Evolutionary conservation across 1,140 invertebrate genomes (phyloP).

Genomic region (Drosophila nebulosa): DNA sequence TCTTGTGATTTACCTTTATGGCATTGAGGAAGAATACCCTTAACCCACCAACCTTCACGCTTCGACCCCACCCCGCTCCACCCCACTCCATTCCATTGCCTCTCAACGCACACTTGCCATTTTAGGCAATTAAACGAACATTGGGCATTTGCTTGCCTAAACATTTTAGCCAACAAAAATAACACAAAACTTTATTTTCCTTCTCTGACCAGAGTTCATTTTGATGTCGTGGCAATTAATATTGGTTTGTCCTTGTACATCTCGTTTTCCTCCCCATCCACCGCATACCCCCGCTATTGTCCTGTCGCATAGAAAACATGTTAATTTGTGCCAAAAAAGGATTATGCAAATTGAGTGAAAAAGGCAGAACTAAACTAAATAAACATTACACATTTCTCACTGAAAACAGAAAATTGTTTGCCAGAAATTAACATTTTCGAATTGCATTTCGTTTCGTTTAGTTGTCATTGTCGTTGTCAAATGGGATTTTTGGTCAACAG

Average conservation of each 20-base stretch:
- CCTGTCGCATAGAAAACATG: constrained; percentile 13
- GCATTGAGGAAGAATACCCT: constrained; percentile 23
- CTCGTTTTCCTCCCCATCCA: neutral
- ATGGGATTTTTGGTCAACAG: neutral
- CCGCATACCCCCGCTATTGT: neutral
- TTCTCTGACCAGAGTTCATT: constrained; percentile 36
- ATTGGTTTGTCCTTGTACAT: constrained; percentile 18
- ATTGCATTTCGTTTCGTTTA: constrained; percentile 4
- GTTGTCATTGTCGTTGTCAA: neutral
- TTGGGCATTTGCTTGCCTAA: constrained; percentile 65
- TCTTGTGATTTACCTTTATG: constrained; percentile 77
- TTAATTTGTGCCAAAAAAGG: constrained; percentile 45
- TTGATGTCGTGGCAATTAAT: constrained; percentile 50
- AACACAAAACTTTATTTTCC: constrained; percentile 30
- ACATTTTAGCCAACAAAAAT: constrained; percentile 37
- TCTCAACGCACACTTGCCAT: neutral
- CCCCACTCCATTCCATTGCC: no score
- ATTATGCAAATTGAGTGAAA: constrained; percentile 57
- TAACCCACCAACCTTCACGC: constrained; percentile 2
- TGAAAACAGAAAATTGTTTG: neutral
- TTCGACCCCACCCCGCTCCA: neutral
- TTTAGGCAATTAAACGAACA: constrained; percentile 63
- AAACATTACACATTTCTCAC: neutral
- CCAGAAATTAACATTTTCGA: constrained; percentile 15
- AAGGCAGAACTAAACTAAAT: constrained; percentile 15